Evolutionary conservation across 2,797 vertebrate genomes (phyloP).

Genomic region (Eulemur albifrons): DNA sequence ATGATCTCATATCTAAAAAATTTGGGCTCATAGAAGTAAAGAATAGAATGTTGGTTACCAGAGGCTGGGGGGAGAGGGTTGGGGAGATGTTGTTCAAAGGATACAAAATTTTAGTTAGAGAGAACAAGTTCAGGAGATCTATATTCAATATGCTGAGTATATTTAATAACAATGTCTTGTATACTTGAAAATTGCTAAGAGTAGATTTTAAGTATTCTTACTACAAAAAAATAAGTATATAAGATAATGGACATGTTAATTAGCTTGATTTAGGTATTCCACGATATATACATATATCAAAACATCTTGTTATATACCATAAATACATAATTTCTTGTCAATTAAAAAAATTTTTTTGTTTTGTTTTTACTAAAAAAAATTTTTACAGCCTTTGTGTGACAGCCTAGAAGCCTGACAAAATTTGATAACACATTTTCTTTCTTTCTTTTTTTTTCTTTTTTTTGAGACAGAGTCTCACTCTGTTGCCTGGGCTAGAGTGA

Average conservation of each 20-base stretch:
- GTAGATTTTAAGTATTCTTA: neutral
- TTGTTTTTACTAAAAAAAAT: neutral
- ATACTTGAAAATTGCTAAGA: neutral
- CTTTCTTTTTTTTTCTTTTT: too few relatives aligned
- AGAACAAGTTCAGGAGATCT: neutral
- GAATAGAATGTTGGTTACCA: neutral
- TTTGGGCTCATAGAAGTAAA: neutral
- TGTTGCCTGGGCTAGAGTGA: too few relatives aligned
- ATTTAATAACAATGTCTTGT: neutral
- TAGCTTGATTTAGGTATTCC: neutral
- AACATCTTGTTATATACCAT: neutral
- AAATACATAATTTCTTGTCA: neutral
- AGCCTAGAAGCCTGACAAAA: neutral
- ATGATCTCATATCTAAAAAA: neutral
- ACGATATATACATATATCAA: neutral
- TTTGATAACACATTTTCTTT: conserved; percentile 5
- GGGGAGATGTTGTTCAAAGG: neutral
- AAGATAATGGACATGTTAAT: neutral
- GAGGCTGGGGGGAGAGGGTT: neutral
- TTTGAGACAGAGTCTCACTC: too few relatives aligned
- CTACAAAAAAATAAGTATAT: neutral
- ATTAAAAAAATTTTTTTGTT: neutral
- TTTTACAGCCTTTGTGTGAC: neutral
- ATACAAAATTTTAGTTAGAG: neutral
- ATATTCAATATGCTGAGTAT: neutral